Evolutionary conservation across 2,888 invertebrate genomes (phyloP).

Genomic region (Plusia festucae): DNA sequence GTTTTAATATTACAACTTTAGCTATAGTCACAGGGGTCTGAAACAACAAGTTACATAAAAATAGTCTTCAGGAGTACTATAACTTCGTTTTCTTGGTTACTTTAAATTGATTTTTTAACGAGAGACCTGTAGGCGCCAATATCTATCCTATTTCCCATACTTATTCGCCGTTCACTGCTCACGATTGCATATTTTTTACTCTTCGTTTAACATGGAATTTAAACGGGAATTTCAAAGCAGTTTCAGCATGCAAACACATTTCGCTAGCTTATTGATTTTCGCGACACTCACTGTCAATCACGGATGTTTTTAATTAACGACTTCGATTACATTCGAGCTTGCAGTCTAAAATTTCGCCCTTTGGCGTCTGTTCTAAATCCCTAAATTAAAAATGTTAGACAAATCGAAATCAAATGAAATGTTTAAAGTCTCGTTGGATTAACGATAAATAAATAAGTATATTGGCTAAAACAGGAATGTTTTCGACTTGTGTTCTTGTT

Average conservation of each 20-base stretch:
- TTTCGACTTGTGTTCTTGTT: too few relatives aligned
- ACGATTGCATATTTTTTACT: not conserved
- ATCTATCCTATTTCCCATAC: slow-evolving; percentile 2
- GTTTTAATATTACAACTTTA: too few relatives aligned
- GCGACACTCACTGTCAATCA: slow-evolving; percentile 4
- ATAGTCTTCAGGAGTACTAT: too few relatives aligned
- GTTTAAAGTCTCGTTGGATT: slow-evolving; percentile 10
- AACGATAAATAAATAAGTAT: too few relatives aligned
- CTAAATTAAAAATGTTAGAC: not conserved
- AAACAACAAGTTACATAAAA: too few relatives aligned
- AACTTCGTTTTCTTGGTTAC: too few relatives aligned
- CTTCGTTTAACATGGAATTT: slow-evolving; percentile 1
- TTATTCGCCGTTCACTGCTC: not conserved
- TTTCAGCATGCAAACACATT: not conserved
- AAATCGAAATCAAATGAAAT: not conserved
- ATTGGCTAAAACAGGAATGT: too few relatives aligned
- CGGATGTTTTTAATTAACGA: slow-evolving; percentile 5
- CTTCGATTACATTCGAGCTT: not conserved
- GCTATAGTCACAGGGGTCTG: too few relatives aligned
- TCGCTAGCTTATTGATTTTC: slow-evolving; percentile 1
- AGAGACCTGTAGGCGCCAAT: not conserved
- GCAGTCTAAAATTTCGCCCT: not conserved
- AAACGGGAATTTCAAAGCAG: not conserved
- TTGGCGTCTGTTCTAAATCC: not conserved
- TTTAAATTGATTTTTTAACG: slow-evolving; percentile 6